These are phyloP conservation scores for Phrynosoma blainvillii DNA, from an alignment of 2,113 vertebrate species.

Conservation along the genomic window DNA sequence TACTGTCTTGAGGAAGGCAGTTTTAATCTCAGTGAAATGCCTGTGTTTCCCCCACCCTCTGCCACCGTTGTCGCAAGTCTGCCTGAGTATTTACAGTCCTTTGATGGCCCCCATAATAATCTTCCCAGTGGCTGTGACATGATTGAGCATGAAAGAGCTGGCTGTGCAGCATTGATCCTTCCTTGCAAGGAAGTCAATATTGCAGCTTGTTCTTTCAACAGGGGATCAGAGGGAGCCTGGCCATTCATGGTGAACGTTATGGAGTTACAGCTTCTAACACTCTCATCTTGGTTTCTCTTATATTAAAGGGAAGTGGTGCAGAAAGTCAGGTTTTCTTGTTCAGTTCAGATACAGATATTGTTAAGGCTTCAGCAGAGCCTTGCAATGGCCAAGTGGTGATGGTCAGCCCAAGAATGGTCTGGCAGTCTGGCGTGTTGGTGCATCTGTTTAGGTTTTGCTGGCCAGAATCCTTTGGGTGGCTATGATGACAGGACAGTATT, in stretches of 20 bases:
- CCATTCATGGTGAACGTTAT: background rate
- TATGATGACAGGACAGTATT: too few species aligned
- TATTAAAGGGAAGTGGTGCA: too few species aligned
- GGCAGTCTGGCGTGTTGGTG: too few species aligned
- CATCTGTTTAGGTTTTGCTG: too few species aligned
- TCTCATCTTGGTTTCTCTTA: rapidly evolving
- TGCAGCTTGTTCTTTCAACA: background rate
- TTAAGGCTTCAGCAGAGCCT: too few species aligned
- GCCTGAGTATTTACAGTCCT: background rate
- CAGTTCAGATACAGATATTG: too few species aligned
- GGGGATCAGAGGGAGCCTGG: background rate
- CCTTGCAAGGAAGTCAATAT: conserved; percentile 6
- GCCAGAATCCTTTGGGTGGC: too few species aligned
- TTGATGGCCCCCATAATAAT: conserved; percentile 3
- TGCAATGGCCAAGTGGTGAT: too few species aligned
- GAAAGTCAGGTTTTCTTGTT: background rate
- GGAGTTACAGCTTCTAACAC: background rate
- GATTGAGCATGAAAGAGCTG: conserved; percentile 18
- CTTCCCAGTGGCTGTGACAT: conserved; percentile 31
- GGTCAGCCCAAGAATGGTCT: too few species aligned
- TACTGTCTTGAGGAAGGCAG: too few species aligned
- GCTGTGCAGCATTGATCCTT: conserved; percentile 29
- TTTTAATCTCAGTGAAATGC: background rate
- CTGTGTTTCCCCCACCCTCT: background rate
- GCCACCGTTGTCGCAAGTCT: too few species aligned